Evolutionary conservation across 2,797 vertebrate genomes (phyloP).

Genomic region (Gephyroberyx darwinii): DNA sequence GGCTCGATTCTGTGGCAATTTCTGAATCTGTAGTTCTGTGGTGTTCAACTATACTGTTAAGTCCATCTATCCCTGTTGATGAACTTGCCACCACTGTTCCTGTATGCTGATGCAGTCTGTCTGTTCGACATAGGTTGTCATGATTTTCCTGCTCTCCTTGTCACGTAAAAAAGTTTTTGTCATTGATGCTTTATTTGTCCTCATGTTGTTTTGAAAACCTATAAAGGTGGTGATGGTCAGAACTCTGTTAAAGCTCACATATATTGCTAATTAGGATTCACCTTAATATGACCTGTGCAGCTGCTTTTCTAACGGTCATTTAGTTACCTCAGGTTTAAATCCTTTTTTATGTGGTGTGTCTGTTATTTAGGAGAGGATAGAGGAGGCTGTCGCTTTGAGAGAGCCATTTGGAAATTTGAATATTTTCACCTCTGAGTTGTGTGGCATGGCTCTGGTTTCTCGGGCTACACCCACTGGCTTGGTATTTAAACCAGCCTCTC

Average conservation of each 20-base stretch:
- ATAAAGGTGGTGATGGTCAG: background rate
- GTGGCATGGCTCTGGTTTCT: constrained; percentile 67
- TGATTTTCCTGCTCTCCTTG: constrained; percentile 25
- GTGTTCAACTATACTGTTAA: no score
- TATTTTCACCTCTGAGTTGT: constrained; percentile 66
- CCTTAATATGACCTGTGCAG: background rate
- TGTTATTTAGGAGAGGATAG: background rate
- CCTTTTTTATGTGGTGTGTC: background rate
- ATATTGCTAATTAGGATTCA: background rate
- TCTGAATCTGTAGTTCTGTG: no score
- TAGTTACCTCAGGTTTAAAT: background rate
- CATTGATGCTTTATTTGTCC: background rate
- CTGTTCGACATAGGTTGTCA: constrained; percentile 4
- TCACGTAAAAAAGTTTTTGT: background rate
- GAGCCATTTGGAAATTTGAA: constrained; percentile 69
- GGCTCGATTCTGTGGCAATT: no score
- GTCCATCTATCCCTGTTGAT: background rate
- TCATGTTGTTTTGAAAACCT: background rate
- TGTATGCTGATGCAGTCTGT: background rate
- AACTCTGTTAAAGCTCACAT: background rate
- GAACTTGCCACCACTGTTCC: background rate
- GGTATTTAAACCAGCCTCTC: constrained; percentile 71
- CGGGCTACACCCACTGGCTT: constrained; percentile 70
- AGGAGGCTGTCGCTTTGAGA: constrained; percentile 36
- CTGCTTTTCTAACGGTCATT: background rate